Evolutionary conservation across 2,797 vertebrate genomes (phyloP), one percentile per base, ranked within the genome.

Genomic region (Stomatorhinus walkeri): DNA sequence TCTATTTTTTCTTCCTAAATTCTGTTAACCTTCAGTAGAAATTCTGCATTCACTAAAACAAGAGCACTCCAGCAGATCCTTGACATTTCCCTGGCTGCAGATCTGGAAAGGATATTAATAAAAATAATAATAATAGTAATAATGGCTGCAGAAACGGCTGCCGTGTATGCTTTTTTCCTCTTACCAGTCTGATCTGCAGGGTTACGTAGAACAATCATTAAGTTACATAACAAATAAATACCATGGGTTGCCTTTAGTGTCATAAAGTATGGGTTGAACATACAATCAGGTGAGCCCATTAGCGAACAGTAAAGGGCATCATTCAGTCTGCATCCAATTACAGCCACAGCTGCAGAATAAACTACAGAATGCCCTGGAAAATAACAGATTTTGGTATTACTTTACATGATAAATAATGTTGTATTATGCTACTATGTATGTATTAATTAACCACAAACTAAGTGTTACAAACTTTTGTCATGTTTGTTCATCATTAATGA

Each of bases 201-300:
- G 40, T 19, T 43, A 46, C 14, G 76, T 43, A 79, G 72, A 43
- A 79, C 72, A 43, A 7, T 81, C 76, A 81, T 81, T 81, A 81
- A 43, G 36, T 79, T 79, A 79, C 36, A 46, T 81, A 81, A 81
- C 72, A 79, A 40, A 76, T 81, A 81, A 40, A 40, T 81, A 81
- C 16, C 19, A 46, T n/a, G 6, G 19, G 5, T 43, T 22, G 40
- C 19, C 76, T 81, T 81, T 81, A 43, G 76, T 19, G 40, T 46
- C 19, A 81, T 81, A 43, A 43, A 43, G 76, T 81, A n/a, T 81
- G 72, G 16, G 36, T 3, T 79, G 76, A 72, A 72, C 64, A 72
- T 72, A 72, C 28, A 36, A 72, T 72, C 28, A 72, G 64, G 28
- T 72, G 32, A 36, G 59, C 19, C 16, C 76, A 81, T 43, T 81